phyloP scores from a whole-genome alignment of 2,888 invertebrate species.

The Criorhina ranunculi region DNA sequence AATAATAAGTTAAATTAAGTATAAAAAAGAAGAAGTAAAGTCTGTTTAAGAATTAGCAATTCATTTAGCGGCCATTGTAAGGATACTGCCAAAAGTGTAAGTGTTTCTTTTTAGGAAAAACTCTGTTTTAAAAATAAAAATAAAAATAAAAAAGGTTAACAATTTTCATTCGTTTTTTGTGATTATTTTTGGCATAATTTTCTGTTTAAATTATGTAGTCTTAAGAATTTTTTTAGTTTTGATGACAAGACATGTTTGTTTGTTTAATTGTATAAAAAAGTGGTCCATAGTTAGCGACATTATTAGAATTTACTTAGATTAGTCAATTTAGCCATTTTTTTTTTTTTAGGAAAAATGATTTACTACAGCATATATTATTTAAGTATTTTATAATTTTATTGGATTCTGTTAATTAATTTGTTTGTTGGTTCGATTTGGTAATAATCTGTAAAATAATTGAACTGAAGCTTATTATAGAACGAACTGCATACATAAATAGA shows the following conservation, averaged over 20 bases:
- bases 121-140: conserved; percentile 62
- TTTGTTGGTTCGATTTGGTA: conserved; percentile 26
- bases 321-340: conserved; percentile 29
- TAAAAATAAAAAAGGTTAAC: neutral
- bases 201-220: conserved; percentile 2
- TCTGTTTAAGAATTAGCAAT: conserved; percentile 54
- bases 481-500: too few relatives aligned
- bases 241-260: conserved; percentile 33
- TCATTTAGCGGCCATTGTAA: conserved; percentile 72
- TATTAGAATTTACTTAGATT: conserved; percentile 47
- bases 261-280: conserved; percentile 66
- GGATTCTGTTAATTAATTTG: neutral
- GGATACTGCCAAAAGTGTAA: conserved; percentile 73
- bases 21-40: conserved; percentile 31
- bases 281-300: conserved; percentile 68
- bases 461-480: too few relatives aligned
- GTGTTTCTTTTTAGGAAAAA: conserved; percentile 72
- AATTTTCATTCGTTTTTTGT: conserved; percentile 18
- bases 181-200: conserved; percentile 39
- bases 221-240: conserved; percentile 14
- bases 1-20: conserved; percentile 55
- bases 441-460: neutral
- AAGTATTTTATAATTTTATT: conserved; percentile 7
- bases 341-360: conserved; percentile 16
- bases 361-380: conserved; percentile 24